Base-by-base conservation (phyloP, 1,140 invertebrate species). In the Drosophila mojavensis region DNA sequence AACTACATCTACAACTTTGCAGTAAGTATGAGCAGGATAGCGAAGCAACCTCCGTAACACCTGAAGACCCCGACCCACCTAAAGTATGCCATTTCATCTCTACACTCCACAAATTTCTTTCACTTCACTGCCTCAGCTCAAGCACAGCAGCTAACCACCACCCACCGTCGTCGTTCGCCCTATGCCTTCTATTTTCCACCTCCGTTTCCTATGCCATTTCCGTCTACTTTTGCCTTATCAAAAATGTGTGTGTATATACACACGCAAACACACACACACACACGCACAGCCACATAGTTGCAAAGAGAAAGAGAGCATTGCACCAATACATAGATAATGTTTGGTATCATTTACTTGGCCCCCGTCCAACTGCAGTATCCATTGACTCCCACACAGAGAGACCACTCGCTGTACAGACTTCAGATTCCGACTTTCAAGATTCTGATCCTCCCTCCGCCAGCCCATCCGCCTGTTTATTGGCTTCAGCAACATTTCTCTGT, bases 191-290 rank as follows among this genome's bases (percentile, higher is more conserved):
- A 67, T 55, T 55, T 55, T 36, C 53, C 30, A 55, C 53, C 53
- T 55, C 75, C 66, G 74, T 69, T 81, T 88, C 83, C 84, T 83
- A 77, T 88, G 79, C 83, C 82, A 86, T 86, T 82, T 86, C 82
- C 82, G 82, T 75, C 67, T 70, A 63, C 67, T 68, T 88, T 82
- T 88, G 84, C 79, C 83, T 86, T 86, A 86, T 86, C 83, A 86
- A 88, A 83, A 83, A 68, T 68, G 54, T 74, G 64, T 78, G 39
- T 83, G 55, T 71, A 77, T 63, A 77, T 47, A 71, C 20, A 70
- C 50, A 36, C 41, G 28, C 39, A 67, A 33, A 26, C 26, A 61
- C 30, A 65, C 13, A 45, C 20, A 6, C 9, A 58, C 28, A 69
- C 53, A 76, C 48, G 61, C 30, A 70, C 60, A 55, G 28, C 43